A percentile compares a stretch with the other conserved stretches of the same genome.
Evolutionary conservation across 2,797 vertebrate genomes (phyloP).

Genomic region (Mastacembelus armatus): DNA sequence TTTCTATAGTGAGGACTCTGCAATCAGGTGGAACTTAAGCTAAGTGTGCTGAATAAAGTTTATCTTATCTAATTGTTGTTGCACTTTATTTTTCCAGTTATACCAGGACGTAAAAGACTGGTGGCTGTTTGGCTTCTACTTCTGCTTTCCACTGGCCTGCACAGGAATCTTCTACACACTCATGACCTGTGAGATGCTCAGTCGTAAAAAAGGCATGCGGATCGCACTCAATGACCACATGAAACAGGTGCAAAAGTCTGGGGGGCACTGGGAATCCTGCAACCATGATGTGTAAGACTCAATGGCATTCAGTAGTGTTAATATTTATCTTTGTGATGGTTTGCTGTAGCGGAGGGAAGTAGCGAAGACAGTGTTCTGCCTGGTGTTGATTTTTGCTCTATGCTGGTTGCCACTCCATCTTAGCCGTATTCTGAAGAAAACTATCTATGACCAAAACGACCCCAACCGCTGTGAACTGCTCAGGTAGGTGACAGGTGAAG

Average conservation of each 20-base stretch:
- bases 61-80: not conserved
- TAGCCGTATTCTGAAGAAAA: constrained; percentile 91
- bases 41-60: no score
- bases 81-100: constrained; percentile 74
- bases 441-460: constrained; percentile 87
- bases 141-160: constrained; percentile 90
- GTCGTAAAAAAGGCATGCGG: constrained; percentile 90
- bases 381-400: constrained; percentile 91
- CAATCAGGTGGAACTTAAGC: not conserved
- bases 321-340: constrained; percentile 26
- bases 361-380: constrained; percentile 92
- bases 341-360: constrained; percentile 80
- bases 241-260: constrained; percentile 85
- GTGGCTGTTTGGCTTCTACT: constrained; percentile 94
- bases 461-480: constrained; percentile 91
- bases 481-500: no score
- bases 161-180: constrained; percentile 91
- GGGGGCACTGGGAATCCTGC: not conserved
- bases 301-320: not conserved
- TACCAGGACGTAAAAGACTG: constrained; percentile 89
- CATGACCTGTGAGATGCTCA: constrained; percentile 93
- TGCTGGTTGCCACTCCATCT: constrained; percentile 94
- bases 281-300: not conserved
- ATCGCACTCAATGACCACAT: constrained; percentile 92
- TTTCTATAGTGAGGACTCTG: no score